A percentile compares a stretch with the other conserved stretches of the same genome.
Evolutionary conservation across 2,797 vertebrate genomes (phyloP).

Genomic region (Falco peregrinus): DNA sequence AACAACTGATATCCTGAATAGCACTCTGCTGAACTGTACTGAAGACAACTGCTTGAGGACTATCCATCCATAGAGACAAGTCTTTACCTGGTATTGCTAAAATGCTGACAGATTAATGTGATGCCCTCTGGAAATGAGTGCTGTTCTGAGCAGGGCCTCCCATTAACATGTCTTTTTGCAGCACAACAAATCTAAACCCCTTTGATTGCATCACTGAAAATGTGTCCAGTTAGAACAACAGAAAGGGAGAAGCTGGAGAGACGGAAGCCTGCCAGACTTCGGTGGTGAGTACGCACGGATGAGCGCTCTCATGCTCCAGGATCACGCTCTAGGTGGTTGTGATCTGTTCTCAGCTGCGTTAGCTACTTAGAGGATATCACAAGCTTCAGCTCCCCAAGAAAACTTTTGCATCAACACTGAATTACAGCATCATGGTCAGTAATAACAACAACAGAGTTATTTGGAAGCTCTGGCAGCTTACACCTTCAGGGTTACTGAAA

Average conservation of each 20-base stretch:
- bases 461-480: not conserved
- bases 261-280: not conserved
- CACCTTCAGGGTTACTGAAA: not conserved
- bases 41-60: not conserved
- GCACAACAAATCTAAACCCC: not conserved
- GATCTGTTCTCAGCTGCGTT: not conserved
- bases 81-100: not conserved
- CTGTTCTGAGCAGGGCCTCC: not conserved
- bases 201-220: not conserved
- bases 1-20: not conserved
- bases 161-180: not conserved
- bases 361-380: not conserved
- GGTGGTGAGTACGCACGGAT: accelerated
- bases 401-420: not conserved
- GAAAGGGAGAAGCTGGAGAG: not conserved
- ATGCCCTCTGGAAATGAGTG: not conserved
- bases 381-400: not conserved
- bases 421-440: not conserved
- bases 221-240: not conserved
- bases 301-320: not conserved
- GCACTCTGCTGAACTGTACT: not conserved
- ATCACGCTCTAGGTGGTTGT: not conserved
- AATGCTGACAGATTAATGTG: not conserved
- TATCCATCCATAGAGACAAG: not conserved
- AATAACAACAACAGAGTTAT: not conserved